These are phyloP conservation scores for Rhadina sibilatrix DNA, from an alignment of 2,113 vertebrate species.

Conservation along the genomic window DNA sequence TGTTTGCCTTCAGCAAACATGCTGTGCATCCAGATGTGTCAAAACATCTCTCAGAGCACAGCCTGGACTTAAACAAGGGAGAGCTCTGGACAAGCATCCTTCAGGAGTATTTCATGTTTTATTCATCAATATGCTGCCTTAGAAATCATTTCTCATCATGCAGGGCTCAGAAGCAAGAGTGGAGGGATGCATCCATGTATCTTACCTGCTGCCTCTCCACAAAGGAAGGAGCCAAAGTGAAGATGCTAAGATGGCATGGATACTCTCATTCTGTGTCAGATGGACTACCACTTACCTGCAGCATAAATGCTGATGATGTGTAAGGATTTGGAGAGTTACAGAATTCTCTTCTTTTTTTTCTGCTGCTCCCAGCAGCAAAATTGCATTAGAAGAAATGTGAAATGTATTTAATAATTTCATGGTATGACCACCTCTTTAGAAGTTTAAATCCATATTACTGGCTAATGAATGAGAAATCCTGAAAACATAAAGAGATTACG, in stretches of 20 bases:
- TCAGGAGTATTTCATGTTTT: conserved; percentile 24
- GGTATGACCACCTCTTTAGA: not conserved
- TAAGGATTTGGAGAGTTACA: not conserved
- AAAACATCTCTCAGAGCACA: not conserved
- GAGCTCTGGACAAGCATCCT: conserved; percentile 13
- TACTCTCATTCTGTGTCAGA: not conserved
- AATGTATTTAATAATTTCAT: not conserved
- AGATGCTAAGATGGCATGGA: not conserved
- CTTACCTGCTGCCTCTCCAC: not conserved
- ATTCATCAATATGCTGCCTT: not conserved
- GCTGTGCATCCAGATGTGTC: conserved; percentile 31
- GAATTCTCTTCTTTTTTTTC: not conserved
- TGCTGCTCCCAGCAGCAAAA: not conserved
- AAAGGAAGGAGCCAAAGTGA: not conserved
- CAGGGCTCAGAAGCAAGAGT: not conserved
- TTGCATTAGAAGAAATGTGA: not conserved
- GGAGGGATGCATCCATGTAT: not conserved
- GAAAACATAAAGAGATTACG: not conserved
- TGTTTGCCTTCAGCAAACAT: conserved; percentile 42
- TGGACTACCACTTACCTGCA: not conserved
- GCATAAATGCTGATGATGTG: not conserved
- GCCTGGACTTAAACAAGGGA: not conserved
- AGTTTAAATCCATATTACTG: not conserved
- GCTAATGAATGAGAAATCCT: not conserved
- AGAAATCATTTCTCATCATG: not conserved